Evolutionary conservation across 2,113 vertebrate genomes (phyloP), one percentile per base, ranked within the genome.

Genomic region (Muscicapa adusta): DNA sequence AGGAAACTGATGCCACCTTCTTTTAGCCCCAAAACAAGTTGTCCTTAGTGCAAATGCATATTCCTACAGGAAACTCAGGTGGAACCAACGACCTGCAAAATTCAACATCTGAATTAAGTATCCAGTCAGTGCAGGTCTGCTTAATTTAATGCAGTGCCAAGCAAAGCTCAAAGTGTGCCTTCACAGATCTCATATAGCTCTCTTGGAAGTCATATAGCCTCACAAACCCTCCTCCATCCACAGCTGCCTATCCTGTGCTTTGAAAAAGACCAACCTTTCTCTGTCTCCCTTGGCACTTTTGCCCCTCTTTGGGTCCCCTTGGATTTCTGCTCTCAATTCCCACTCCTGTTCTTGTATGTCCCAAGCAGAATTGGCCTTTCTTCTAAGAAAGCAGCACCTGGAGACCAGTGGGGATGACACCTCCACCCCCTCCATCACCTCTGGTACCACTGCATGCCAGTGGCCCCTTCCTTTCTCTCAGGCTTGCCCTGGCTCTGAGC

Each of bases 101-200:
- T 34, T 72, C 10, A 48, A 2, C 12, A 12, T 79, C 36, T 76
- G 3, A 23, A 34, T 53, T 47, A 76, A 65, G 8, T 33, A 66
- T 42, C 19, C 36, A 33, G 45, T 45, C 19, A 29, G 42, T 4
- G 18, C 17, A 47, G 23, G 3, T 56, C 47, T 54, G 16, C 38
- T 61, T 84, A 42, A 9, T 81, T 83, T 65, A 53, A 18, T 47
- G 19, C 3, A 54, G 20, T 40, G 28, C 26, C 29, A 63, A 73
- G 36, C 0, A 0, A 61, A 91, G 43, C 18, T 19, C 54, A 83
- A 34, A 79, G 33, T 1, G 1, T 66, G 34, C 25, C 34, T 40
- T 82, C 67, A 65, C 24, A 34, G 29, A 17, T 56, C 16, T 56
- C 43, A 7, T 14, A 81, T 36, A 38, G 5, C 12, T 33, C 17